These are phyloP conservation scores for Volucella bombylans DNA, from an alignment of 2,888 invertebrate genomes.

Conservation along the genomic window DNA sequence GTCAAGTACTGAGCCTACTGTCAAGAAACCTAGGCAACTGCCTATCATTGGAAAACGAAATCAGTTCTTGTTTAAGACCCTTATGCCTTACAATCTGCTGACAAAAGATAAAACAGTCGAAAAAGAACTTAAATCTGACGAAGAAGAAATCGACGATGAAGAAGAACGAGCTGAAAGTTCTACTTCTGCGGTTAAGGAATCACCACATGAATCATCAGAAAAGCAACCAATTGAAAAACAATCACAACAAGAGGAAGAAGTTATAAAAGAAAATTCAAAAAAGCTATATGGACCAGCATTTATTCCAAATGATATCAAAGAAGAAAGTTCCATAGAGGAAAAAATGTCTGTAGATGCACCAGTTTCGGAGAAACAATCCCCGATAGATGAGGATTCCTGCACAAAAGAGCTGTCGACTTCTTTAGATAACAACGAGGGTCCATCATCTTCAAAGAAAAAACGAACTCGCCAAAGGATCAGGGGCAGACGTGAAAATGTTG, in stretches of 20 bases:
- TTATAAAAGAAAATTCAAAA: conserved; percentile 23
- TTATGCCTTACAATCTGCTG: conserved; percentile 77
- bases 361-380: not conserved
- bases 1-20: conserved; percentile 40
- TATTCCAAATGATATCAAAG: conserved; percentile 76
- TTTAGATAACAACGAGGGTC: conserved; percentile 19
- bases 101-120: conserved; percentile 76
- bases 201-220: conserved; percentile 38
- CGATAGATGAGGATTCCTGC: conserved; percentile 6
- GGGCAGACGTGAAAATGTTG: conserved; percentile 80
- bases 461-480: conserved; percentile 79
- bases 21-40: conserved; percentile 77
- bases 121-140: conserved; percentile 78
- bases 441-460: conserved; percentile 75
- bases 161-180: conserved; percentile 7
- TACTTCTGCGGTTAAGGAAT: not conserved
- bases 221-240: conserved; percentile 21
- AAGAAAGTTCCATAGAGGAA: conserved; percentile 75
- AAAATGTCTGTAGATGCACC: conserved; percentile 66
- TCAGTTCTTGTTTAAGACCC: conserved; percentile 80
- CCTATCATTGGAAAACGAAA: conserved; percentile 83
- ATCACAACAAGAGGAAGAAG: conserved; percentile 55
- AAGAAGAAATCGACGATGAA: conserved; percentile 82
- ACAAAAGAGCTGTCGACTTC: conserved; percentile 2
- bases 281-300: conserved; percentile 74